Evolutionary conservation across 1,140 invertebrate species (phyloP).

Genomic region (Armadillidium nasatum): DNA sequence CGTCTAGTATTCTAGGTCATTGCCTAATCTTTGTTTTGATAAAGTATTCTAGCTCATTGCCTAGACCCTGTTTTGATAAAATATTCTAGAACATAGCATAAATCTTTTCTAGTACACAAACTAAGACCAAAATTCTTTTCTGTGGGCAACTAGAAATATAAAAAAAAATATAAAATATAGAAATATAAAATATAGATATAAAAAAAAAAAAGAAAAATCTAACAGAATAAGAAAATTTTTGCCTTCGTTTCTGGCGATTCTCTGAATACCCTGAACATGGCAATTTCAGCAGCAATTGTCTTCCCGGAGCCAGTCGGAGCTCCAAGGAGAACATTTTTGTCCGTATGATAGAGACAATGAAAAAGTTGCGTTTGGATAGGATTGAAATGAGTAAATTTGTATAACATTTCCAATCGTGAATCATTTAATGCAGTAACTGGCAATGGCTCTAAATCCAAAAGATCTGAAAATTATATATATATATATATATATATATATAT

Average conservation of each 20-base stretch:
- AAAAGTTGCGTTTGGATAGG: slow-evolving; percentile 99
- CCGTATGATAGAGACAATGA: slow-evolving; percentile 90
- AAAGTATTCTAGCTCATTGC: no score
- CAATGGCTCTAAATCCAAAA: slow-evolving; percentile 85
- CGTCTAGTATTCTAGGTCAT: no score
- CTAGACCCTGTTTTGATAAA: no score
- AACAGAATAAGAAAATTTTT: neutral
- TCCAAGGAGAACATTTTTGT: slow-evolving; percentile 89
- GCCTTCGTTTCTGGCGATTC: slow-evolving; percentile 78
- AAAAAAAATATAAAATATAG: no score
- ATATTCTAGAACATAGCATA: no score
- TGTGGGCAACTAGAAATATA: no score
- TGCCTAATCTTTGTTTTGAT: no score
- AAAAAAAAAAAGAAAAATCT: no score
- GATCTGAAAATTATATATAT: slow-evolving; percentile 57
- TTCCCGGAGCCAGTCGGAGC: slow-evolving; percentile 99
- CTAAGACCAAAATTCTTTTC: no score
- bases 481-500: no score
- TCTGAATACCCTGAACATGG: slow-evolving; percentile 90
- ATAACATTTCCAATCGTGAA: slow-evolving; percentile 70
- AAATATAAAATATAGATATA: no score
- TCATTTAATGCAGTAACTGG: slow-evolving; percentile 78
- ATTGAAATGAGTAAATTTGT: slow-evolving; percentile 94
- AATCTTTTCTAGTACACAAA: no score
- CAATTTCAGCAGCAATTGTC: slow-evolving; percentile 95